Conservation (phyloP, 64 coral and sea anemone species). For the Actinia equina region DNA sequence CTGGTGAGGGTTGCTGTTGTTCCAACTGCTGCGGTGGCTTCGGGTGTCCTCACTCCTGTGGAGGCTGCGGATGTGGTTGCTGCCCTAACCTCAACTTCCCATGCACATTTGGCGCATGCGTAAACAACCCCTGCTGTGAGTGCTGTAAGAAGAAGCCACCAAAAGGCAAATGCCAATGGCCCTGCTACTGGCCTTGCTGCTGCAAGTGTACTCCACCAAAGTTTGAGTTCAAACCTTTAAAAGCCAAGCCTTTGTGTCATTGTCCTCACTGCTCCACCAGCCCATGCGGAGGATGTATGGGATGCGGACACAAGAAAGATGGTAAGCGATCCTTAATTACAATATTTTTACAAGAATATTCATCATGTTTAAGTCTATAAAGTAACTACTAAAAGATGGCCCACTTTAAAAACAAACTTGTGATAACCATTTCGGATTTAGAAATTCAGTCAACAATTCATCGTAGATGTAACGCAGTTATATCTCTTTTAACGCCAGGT, state of each 20-base stretch:
- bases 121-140: conserved; percentile 69
- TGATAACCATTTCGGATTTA: not conserved
- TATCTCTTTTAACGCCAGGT: not conserved
- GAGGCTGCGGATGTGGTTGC: conserved; percentile 49
- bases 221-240: conserved; percentile 65
- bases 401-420: not conserved
- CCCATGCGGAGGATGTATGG: conserved; percentile 3
- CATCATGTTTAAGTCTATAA: not conserved
- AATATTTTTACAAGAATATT: not conserved
- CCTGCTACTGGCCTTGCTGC: conserved; percentile 72
- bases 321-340: not conserved
- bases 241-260: conserved; percentile 59
- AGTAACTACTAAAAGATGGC: not conserved
- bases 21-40: conserved; percentile 73
- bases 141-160: conserved; percentile 58
- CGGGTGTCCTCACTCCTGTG: conserved; percentile 46
- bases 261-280: conserved; percentile 27
- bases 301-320: conserved; percentile 11
- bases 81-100: conserved; percentile 61
- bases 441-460: not conserved
- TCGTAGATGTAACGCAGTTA: not conserved
- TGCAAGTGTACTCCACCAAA: conserved; percentile 62
- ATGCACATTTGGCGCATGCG: conserved; percentile 59
- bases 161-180: conserved; percentile 64
- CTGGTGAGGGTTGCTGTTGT: conserved; percentile 57